Conservation (phyloP, 1,140 invertebrate species). For the Ips nitidus region DNA sequence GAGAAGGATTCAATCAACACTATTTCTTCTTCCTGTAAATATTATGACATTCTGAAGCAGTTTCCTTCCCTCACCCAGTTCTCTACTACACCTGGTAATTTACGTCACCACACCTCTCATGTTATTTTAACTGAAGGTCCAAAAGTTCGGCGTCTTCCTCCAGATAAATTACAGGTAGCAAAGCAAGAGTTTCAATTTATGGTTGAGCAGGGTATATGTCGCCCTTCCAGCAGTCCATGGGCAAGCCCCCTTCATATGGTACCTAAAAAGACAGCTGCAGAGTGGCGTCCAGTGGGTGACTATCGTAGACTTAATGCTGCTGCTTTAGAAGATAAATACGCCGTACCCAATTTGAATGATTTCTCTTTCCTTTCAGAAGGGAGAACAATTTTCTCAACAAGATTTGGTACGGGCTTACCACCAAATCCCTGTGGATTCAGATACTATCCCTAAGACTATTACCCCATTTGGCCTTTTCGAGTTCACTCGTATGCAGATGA, state of each 20-base stretch:
- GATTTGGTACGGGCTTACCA: background rate
- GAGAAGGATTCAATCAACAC: too few relatives aligned
- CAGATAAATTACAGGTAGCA: conserved; percentile 43
- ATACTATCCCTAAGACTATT: too few relatives aligned
- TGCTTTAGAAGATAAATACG: conserved; percentile 45
- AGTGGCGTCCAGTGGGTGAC: conserved; percentile 52
- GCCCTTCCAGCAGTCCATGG: conserved; percentile 50
- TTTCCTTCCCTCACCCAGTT: too few relatives aligned
- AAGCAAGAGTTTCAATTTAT: conserved; percentile 45
- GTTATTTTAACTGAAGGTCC: conserved; percentile 44
- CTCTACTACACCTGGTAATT: too few relatives aligned
- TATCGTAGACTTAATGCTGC: conserved; percentile 42
- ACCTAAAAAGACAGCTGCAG: conserved; percentile 48
- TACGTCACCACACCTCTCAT: background rate
- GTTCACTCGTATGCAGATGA: too few relatives aligned
- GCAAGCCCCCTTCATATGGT: conserved; percentile 50
- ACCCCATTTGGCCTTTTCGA: too few relatives aligned
- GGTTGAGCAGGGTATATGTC: conserved; percentile 38
- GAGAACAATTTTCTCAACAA: background rate
- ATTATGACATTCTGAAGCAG: too few relatives aligned
- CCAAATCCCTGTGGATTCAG: too few relatives aligned
- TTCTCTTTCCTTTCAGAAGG: background rate
- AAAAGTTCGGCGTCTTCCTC: conserved; percentile 45
- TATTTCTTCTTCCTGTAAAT: too few relatives aligned
- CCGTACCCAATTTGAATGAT: conserved; percentile 23